Evolutionary conservation across 2,888 invertebrate genomes (phyloP).

Genomic region (Amphipoea lucens): DNA sequence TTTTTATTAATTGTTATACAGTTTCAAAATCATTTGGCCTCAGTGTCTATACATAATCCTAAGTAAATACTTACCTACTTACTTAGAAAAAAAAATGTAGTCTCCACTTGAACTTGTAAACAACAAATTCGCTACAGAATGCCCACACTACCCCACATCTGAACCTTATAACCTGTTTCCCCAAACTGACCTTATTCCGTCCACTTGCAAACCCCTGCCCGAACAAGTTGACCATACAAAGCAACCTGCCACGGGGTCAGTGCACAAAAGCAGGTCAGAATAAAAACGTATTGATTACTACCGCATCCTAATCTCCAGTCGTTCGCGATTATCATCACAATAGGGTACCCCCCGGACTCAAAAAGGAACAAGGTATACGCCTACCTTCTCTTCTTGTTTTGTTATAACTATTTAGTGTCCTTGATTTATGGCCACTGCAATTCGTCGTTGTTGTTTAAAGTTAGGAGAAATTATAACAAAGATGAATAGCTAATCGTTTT

Average conservation of each 20-base stretch:
- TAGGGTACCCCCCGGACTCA: slow-evolving; percentile 78
- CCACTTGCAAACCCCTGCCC: slow-evolving; percentile 63
- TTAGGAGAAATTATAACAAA: neutral
- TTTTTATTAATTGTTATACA: neutral
- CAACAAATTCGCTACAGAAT: neutral
- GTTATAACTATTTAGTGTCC: slow-evolving; percentile 69
- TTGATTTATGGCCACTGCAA: slow-evolving; percentile 46
- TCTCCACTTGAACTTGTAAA: slow-evolving; percentile 16
- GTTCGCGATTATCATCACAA: slow-evolving; percentile 82
- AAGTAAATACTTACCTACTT: neutral
- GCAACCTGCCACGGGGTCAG: slow-evolving; percentile 85
- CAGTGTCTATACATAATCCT: too few species aligned
- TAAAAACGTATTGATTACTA: slow-evolving; percentile 76
- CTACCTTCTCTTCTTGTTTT: slow-evolving; percentile 70
- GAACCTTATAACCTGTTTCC: slow-evolving; percentile 37
- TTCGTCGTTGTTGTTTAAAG: slow-evolving; percentile 1
- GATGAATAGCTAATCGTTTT: neutral
- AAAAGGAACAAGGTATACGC: slow-evolving; percentile 70
- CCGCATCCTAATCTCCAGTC: slow-evolving; percentile 76
- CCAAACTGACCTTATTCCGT: slow-evolving; percentile 39
- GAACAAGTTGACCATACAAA: slow-evolving; percentile 73
- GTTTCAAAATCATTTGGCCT: neutral
- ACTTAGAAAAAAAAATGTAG: neutral
- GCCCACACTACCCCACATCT: neutral
- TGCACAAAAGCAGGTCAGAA: slow-evolving; percentile 76